Evolutionary conservation across 2,888 invertebrate genomes (phyloP), one percentile per base, ranked within the genome.

Genomic region (Elysia crispata): DNA sequence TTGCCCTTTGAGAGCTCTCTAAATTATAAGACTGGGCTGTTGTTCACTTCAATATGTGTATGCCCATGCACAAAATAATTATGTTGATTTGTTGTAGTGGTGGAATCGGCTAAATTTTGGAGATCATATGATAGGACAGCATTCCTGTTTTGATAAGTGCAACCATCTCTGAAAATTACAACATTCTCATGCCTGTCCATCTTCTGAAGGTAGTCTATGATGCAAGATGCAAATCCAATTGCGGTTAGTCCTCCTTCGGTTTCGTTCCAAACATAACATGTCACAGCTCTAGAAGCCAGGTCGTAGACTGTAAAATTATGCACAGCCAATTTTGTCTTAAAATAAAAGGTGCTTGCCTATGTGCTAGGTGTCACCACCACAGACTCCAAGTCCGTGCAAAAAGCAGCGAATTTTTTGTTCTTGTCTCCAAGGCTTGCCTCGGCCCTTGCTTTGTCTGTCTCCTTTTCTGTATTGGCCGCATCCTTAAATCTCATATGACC

Each of bases 1-100:
- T 13, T 64, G 72, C 0, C 79, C 67, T 18, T 41, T 66, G 18
- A 83, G 69, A 31, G 79, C 76, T 30, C 79, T 66, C 57, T 73
- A 76, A 18, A 83, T 79, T 1, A 76, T 33, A 15, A n/a, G n/a
- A n/a, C n/a, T 60, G 50, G 81, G 28, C 77, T 62, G 49, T 75
- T 78, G 57, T 83, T 80, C 23, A 74, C 76, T 41, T 81, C 81
- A 80, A 81, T 82, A 60, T 77, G 81, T 18, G 84, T 84, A 69
- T 84, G 81, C 1, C 84, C 84, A 28, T 66, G 62, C 49, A 81
- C 81, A 13, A 83, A 49, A 33, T 69, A 79, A 62, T 79, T 81
- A 1, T 80, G 82, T 60, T 70, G 33, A 20, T 79, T 75, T 64
- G 64, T 75, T 18, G 77, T 64, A 15, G 67, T 11, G 20, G 78